Evolutionary conservation across 2,113 vertebrate genomes (phyloP).

Genomic region (Nibea albiflora): DNA sequence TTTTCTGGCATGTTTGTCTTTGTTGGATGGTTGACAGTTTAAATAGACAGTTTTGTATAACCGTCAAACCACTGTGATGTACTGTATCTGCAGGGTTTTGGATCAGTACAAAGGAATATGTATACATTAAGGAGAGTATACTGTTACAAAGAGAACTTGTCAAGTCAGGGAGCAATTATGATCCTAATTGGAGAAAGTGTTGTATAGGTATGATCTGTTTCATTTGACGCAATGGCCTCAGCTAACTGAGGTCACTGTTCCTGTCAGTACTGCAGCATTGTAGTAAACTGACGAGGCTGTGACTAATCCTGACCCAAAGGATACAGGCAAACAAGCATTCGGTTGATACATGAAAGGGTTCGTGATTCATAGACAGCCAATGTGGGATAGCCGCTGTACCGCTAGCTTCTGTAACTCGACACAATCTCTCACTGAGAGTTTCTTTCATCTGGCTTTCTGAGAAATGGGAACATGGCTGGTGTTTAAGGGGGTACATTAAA

Average conservation of each 20-base stretch:
- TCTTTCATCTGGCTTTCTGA: background rate
- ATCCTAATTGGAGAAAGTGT: background rate
- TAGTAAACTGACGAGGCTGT: no score
- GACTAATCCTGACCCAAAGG: background rate
- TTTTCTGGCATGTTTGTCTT: background rate
- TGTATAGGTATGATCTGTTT: background rate
- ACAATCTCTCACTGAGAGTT: background rate
- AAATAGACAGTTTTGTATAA: background rate
- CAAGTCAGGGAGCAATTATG: no score
- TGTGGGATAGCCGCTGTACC: background rate
- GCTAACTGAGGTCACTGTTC: background rate
- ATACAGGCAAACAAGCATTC: background rate
- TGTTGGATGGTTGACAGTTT: background rate
- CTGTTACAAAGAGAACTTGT: background rate
- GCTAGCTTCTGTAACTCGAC: background rate
- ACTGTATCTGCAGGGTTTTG: background rate
- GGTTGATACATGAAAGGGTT: background rate
- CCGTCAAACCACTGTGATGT: background rate
- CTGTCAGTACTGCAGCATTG: background rate
- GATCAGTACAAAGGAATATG: background rate
- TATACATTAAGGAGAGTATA: no score
- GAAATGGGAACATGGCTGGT: background rate
- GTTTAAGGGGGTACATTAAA: background rate
- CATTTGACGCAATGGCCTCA: background rate
- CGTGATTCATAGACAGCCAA: background rate